Base-by-base conservation (phyloP, 2,797 vertebrate genomes). In the Periophthalmus magnuspinnatus region DNA sequence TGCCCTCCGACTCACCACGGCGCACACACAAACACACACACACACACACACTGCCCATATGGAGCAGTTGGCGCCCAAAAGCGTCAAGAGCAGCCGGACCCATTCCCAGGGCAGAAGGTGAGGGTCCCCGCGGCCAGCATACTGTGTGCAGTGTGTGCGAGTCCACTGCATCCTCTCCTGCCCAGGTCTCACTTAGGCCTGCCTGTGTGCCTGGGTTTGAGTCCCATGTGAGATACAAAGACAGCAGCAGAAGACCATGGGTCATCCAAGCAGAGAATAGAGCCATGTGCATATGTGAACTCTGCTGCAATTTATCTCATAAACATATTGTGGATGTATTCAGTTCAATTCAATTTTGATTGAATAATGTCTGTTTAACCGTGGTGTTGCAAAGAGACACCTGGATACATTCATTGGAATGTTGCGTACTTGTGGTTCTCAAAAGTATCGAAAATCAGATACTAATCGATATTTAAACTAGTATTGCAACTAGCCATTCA, bases 61-160 rank as follows among this genome's bases (percentile, higher is more conserved):
- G 93, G 93, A 92, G 85, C 90, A 90, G 85, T 91, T 93, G 93
- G 93, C 91, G 78, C 91, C 92, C 91, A 92, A 90, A 91, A 90
- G 91, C 66, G 81, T 89, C 89, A 86, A 71, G 89, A 87, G 90
- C 93, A 93, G 93, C 92, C 91, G 91, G 91, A 91, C 87, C 83
- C 84, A 86, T 92, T 94, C 93, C 92, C 93, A 94, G 91, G 92
- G 92, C 93, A 93, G 92, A 93, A 93, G 92, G 92, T 92, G 87
- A 93, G 90, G 90, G 90, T 91, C 89, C 87, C 87, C 68, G 74
- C 82, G 74, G 90, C 79, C 86, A 79, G 83, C 74, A 76, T 69
- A 56, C 65, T 33, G 62, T 72, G 56, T 76, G 67, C 66, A 77
- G 65, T 73, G 54, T 69, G 72, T 74, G 71, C 83, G 70, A 67